phyloP scores from a whole-genome alignment of 2,888 invertebrate species.

The Calameuta pallipes region DNA sequence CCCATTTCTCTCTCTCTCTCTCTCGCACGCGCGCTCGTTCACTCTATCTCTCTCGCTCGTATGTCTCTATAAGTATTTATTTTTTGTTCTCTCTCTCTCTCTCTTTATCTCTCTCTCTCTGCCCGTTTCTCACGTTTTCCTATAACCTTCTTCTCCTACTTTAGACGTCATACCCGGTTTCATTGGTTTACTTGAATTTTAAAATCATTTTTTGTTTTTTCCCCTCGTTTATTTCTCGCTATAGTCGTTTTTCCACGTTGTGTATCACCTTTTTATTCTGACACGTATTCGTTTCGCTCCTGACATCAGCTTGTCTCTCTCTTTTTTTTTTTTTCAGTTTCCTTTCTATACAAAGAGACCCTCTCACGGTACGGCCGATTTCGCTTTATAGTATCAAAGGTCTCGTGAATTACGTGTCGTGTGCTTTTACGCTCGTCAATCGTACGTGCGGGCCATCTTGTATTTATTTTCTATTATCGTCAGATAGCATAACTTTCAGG shows the following conservation, averaged over 20 bases:
- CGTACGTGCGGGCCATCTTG: neutral
- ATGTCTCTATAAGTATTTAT: constrained; percentile 4
- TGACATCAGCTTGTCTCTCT: neutral
- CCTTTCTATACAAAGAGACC: neutral
- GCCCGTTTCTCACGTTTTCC: neutral
- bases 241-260: constrained; percentile 15
- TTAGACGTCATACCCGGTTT: constrained; percentile 7
- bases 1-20: constrained; percentile 33
- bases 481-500: neutral
- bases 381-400: neutral
- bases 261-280: constrained; percentile 17
- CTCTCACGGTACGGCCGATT: neutral
- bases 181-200: neutral
- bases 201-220: neutral
- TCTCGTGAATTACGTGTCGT: neutral
- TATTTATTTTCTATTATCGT: neutral
- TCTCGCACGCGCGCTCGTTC: constrained; percentile 11
- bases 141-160: constrained; percentile 9
- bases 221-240: constrained; percentile 14
- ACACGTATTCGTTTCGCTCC: neutral
- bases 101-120: neutral
- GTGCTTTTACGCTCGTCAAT: neutral
- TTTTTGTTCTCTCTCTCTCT: constrained; percentile 28
- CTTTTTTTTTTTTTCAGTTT: neutral
- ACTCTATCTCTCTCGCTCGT: constrained; percentile 12